Conservation (phyloP, 2,888 invertebrate species). For the Campoplex capitator region DNA sequence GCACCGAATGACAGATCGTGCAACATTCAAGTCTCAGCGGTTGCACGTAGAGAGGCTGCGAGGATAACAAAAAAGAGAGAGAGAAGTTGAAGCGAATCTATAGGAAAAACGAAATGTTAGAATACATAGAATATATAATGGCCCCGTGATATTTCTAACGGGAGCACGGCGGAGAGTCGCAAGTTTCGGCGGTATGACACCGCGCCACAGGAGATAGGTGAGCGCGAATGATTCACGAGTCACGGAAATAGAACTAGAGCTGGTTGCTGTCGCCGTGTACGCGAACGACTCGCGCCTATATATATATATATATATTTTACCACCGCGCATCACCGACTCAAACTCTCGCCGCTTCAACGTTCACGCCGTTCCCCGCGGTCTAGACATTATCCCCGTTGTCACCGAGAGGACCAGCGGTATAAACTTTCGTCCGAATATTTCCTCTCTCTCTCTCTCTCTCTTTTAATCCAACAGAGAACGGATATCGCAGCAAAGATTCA, state of each 20-base stretch:
- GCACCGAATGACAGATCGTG: constrained; percentile 26
- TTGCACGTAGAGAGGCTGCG: neutral
- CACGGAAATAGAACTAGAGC: constrained; percentile 83
- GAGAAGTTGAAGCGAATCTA: constrained; percentile 4
- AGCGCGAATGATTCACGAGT: constrained; percentile 82
- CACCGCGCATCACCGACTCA: constrained; percentile 1
- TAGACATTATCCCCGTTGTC: constrained; percentile 62
- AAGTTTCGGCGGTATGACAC: constrained; percentile 66
- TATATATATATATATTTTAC: neutral
- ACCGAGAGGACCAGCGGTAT: constrained; percentile 25
- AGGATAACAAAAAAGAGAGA: constrained; percentile 1
- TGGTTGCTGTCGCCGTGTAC: constrained; percentile 68
- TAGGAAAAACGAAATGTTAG: constrained; percentile 48
- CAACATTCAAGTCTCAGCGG: neutral
- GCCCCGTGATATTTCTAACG: constrained; percentile 69
- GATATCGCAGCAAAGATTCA: constrained; percentile 18
- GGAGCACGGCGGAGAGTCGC: constrained; percentile 63
- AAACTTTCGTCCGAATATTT: constrained; percentile 46
- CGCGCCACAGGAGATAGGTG: constrained; percentile 77
- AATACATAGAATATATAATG: constrained; percentile 57
- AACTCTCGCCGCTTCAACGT: constrained; percentile 46
- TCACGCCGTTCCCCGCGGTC: constrained; percentile 52
- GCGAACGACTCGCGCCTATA: constrained; percentile 41
- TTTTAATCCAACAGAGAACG: constrained; percentile 13
- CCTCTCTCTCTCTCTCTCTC: constrained; percentile 25